phyloP scores from a whole-genome alignment of 2,888 invertebrate genomes.

The Lacanobia oleracea region DNA sequence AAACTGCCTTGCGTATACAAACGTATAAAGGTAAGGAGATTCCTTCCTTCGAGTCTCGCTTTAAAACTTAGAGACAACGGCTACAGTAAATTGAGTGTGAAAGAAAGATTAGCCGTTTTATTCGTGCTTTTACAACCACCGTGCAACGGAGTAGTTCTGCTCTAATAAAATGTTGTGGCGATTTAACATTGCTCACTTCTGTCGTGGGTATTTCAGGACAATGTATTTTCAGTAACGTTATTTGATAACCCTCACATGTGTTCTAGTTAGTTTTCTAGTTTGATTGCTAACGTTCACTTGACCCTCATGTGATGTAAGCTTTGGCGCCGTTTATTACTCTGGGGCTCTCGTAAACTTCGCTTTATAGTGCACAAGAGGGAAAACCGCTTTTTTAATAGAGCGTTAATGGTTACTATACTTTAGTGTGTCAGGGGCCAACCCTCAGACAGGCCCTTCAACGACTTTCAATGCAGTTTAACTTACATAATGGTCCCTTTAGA shows the following conservation, averaged over 20 bases:
- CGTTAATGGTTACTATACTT: constrained; percentile 76
- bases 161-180: constrained; percentile 45
- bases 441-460: constrained; percentile 24
- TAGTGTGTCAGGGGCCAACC: constrained; percentile 66
- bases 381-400: constrained; percentile 81
- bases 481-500: constrained; percentile 23
- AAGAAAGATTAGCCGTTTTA: constrained; percentile 67
- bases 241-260: constrained; percentile 66
- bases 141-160: constrained; percentile 33
- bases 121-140: constrained; percentile 41
- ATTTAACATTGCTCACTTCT: constrained; percentile 25
- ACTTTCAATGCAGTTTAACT: constrained; percentile 42
- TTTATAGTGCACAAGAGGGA: constrained; percentile 78
- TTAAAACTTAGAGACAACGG: constrained; percentile 61
- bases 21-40: constrained; percentile 41
- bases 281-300: constrained; percentile 77
- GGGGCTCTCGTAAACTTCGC: constrained; percentile 76
- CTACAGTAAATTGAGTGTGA: constrained; percentile 65
- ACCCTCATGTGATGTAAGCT: constrained; percentile 78
- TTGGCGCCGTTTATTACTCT: constrained; percentile 75
- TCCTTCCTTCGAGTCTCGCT: constrained; percentile 54
- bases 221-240: constrained; percentile 53
- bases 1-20: constrained; percentile 62
- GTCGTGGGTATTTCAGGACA: constrained; percentile 22
- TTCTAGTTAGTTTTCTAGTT: constrained; percentile 73